A percentile compares a stretch with the other conserved stretches of the same genome.
These are phyloP conservation scores for Entomobrya proxima DNA, from an alignment of 2,888 invertebrate species.

Conservation along the genomic window DNA sequence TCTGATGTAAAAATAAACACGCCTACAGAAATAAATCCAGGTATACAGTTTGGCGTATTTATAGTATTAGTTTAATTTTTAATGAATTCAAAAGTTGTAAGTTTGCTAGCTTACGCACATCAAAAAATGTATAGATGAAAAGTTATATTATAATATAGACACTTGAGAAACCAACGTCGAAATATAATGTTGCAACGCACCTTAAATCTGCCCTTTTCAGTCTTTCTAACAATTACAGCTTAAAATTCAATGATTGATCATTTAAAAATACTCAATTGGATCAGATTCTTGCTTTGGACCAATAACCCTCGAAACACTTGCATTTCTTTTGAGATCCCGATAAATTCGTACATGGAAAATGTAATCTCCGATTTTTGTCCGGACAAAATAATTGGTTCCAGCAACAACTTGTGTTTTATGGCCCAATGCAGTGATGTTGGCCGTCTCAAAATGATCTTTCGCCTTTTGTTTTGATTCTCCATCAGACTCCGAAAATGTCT, in stretches of 20 bases:
- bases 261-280: constrained; percentile 76
- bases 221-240: not conserved
- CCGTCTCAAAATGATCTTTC: constrained; percentile 43
- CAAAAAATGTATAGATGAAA: too few species aligned
- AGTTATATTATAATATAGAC: too few species aligned
- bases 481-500: constrained; percentile 8
- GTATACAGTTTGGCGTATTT: too few species aligned
- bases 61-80: too few species aligned
- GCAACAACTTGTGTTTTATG: constrained; percentile 77
- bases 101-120: too few species aligned
- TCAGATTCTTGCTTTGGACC: constrained; percentile 76
- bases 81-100: too few species aligned
- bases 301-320: constrained; percentile 75
- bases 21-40: too few species aligned
- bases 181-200: too few species aligned
- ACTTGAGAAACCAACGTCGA: too few species aligned
- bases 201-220: too few species aligned
- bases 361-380: constrained; percentile 75
- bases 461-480: not conserved
- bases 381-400: constrained; percentile 78
- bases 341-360: constrained; percentile 77
- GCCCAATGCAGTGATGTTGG: constrained; percentile 29
- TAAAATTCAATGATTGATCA: not conserved
- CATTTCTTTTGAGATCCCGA: constrained; percentile 76
- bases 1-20: too few species aligned